Base-by-base conservation (phyloP, 2,888 invertebrate genomes). In the Callimorpha dominula region DNA sequence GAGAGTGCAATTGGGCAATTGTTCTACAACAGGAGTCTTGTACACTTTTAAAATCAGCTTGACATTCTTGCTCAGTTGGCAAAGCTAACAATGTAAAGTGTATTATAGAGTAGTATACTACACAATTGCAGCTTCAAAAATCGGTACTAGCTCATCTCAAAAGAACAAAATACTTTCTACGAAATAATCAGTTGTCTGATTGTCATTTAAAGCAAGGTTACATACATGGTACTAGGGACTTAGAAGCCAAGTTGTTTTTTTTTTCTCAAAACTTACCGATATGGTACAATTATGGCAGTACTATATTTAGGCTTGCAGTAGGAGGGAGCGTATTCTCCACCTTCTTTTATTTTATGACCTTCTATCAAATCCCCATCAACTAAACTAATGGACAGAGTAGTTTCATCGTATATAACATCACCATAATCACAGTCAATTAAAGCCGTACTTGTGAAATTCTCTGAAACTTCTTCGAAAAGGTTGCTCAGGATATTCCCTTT, bases 251-350 rank as follows among this genome's bases (percentile, higher is more conserved):
- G 49, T 50, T 50, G 12, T 14, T 52, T 52, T 52, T 31, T 31
- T 31, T 46, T 43, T 6, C 5, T 46, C 8, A 63, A 31, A 65
- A 79, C 84, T 84, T 81, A 95, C 95, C 93, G 90, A 89, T 97
- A 98, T 3, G 99, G 98, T 74, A 99, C 96, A 85, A 99, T 97
- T 67, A 99, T 96, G 46, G 99, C 98, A 31, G 97, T 97, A 87
- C 97, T 97, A 87, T 95, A 96, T 71, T 93, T 92, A n/a, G 96
- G 93, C 81, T 90, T 92, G 78, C 95, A 95, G 12, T 93, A 90
- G 54, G 85, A 81, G 4, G 95, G 95, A 14, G 89, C 83, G 75
- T 91, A 94, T 84, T 94, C 95, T 5, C 95, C 95, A 64, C 95
- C 95, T 82, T 93, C 92, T 79, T 78, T 90, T 70, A 95, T 93